Base-by-base conservation (phyloP, 2,797 vertebrate species). In the Mallotus villosus region DNA sequence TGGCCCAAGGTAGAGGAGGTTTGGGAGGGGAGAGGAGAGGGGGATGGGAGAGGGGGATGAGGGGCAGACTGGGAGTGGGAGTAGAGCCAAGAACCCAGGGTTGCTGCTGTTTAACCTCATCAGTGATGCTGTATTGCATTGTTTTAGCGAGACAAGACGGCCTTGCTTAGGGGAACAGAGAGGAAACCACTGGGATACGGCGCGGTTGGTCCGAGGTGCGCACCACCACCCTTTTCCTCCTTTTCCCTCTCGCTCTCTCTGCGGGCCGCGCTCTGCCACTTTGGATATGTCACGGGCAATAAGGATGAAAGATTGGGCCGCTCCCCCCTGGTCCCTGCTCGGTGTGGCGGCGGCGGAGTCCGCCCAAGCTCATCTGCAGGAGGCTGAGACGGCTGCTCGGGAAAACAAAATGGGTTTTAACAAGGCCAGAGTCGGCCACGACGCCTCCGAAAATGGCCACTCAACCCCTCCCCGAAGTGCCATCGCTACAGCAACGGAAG, bases 231-330 rank as follows among this genome's bases (percentile, higher is more conserved):
- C 16, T 64, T 27, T 46, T 11, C 29, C 9, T 7, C 41, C 0
- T 21, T 61, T 59, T 57, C 17, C 41, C 59, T 46, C 22, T 19
- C 34, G 2, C 59, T 58, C 37, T 68, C 68, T 69, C 71, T 73
- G 85, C 75, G 78, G 80, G 85, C 80, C 87, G 86, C 87, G 79
- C 88, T 90, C 85, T 91, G 88, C 91, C 93, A 94, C 90, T 94
- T 95, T 93, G 90, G 92, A 94, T 93, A 91, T 87, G 91, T 96
- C 95, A 95, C 74, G 76, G 80, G 70, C 87, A 95, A 95, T 97
- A 96, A 96, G 87, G 92, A 95, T 95, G 95, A 98, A 94, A 96
- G 95, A 98, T 95, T 94, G 49, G 87, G 82, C 75, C 67, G 81
- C 78, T 90, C 85, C 82, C 82, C 89, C 76, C 71, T 76, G 84